Evolutionary conservation across 2,797 vertebrate genomes (phyloP).

Genomic region (Mycteria americana): DNA sequence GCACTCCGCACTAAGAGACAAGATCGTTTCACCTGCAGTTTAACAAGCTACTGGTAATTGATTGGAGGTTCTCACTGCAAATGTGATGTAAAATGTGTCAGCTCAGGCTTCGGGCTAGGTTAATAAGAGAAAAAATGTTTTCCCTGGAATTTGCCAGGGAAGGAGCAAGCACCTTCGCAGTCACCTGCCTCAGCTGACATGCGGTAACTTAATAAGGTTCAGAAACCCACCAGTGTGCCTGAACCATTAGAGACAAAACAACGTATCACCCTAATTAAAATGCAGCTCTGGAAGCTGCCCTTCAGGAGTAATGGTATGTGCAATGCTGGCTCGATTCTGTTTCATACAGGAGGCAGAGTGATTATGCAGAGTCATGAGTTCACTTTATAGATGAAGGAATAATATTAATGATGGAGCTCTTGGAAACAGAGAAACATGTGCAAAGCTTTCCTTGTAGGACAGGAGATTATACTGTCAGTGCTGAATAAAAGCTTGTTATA

Average conservation of each 20-base stretch:
- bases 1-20: not conserved
- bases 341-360: not conserved
- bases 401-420: conserved; percentile 3
- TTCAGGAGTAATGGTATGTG: not conserved
- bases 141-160: not conserved
- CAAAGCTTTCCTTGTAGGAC: not conserved
- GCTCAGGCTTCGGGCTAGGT: not conserved
- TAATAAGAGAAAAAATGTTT: not conserved
- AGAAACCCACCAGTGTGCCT: not conserved
- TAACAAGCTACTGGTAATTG: not conserved
- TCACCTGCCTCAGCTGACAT: not conserved
- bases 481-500: not conserved
- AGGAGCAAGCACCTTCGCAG: not conserved
- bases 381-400: not conserved
- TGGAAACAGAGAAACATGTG: not conserved
- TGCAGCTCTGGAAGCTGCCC: conserved; percentile 6
- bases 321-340: not conserved
- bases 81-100: not conserved
- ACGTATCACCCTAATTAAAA: not conserved
- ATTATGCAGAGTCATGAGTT: conserved; percentile 51
- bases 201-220: not conserved
- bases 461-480: not conserved
- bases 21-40: not conserved
- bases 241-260: not conserved
- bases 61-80: not conserved